Base-by-base conservation (phyloP, 2,797 vertebrate species). In the Notolepis coatsorum region DNA sequence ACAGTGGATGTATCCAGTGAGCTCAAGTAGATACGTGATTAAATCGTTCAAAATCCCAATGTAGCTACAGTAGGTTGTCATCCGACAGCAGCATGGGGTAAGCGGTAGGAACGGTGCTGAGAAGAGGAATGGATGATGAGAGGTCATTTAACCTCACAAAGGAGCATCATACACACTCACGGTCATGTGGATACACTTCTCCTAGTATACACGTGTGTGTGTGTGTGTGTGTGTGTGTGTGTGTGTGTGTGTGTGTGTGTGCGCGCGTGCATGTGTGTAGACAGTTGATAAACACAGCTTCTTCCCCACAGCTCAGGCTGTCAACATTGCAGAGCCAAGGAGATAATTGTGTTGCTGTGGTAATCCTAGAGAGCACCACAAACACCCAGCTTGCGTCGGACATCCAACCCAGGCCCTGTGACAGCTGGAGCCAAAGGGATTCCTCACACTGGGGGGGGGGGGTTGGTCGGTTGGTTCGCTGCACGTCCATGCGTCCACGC, bases 261-360 rank as follows among this genome's bases (percentile, higher is more conserved):
- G 52, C 68, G 51, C 53, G 75, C 23, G 43, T 60, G 25, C 10
- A 30, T 43, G 18, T 20, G 13, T 17, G 4, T 20, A 65, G 77
- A 80, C 75, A 55, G 70, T 76, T 82, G 75, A 79, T 73, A 82
- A 82, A 79, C 62, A 73, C 46, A 30, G 39, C 13, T 59, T 25
- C 53, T 55, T 73, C 75, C 68, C 76, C 45, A 3, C 71, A 69
- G 70, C 77, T 53, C 23, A 50, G 61, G 61, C 78, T 79, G 69
- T 85, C 77, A 82, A 80, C 75, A 61, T 66, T 57, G 61, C 45
- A 54, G 53, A 82, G 75, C 73, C 64, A 78, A 68, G 37, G 38
- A 89, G 61, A 74, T 78, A 76, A 88, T 86, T 87, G 72, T 63
- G 68, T 84, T 82, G 81, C 67, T 65, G 72, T 69, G 35, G 62